Base-by-base conservation (phyloP, 2,888 invertebrate genomes). In the Chesias legatella region DNA sequence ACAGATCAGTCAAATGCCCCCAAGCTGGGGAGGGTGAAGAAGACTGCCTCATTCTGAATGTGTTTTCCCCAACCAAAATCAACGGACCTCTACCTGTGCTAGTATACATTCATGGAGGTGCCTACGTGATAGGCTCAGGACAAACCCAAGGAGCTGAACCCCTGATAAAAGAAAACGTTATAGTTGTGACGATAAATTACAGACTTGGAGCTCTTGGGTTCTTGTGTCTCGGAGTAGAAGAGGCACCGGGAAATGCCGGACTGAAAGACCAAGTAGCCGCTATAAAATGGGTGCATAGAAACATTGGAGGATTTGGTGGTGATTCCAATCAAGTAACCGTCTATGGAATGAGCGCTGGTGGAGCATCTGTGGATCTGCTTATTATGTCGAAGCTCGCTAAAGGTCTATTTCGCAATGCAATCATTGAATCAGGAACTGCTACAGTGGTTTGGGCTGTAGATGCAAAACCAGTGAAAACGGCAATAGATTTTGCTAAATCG, bases 271-370 rank as follows among this genome's bases (percentile, higher is more conserved):
- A 71, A 47, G 58, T 67, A 1, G 53, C 57, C 13, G 73, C 68
- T 3, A 43, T 73, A 1, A 58, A 48, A 40, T 73, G 73, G 73
- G 60, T 72, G 0, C 48, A 58, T 24, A 56, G 52, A 7, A 73
- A 74, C 33, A 71, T 73, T 32, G 44, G 47, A 0, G 27, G 56
- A 17, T 72, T 75, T 23, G 72, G 67, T n/a, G 72, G 75, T 6
- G 60, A 73, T 52, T 63, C 67, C 1, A 36, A 53, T 0, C 53
- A 63, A 33, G 61, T 76, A 0, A 73, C 73, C 0, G 28, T 74
- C 6, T 71, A 73, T 31, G 78, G 78, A 0, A 68, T 67, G 59
- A 73, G 71, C 27, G 69, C 73, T 9, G 76, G 76, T 1, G 73
- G 58, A 0, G 63, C 65, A 1, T 60, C 67, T 0, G 67, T 65